A percentile compares a stretch with the other conserved stretches of the same genome.
Evolutionary conservation across 2,113 vertebrate species (phyloP).

Genomic region (Vicugna pacos): DNA sequence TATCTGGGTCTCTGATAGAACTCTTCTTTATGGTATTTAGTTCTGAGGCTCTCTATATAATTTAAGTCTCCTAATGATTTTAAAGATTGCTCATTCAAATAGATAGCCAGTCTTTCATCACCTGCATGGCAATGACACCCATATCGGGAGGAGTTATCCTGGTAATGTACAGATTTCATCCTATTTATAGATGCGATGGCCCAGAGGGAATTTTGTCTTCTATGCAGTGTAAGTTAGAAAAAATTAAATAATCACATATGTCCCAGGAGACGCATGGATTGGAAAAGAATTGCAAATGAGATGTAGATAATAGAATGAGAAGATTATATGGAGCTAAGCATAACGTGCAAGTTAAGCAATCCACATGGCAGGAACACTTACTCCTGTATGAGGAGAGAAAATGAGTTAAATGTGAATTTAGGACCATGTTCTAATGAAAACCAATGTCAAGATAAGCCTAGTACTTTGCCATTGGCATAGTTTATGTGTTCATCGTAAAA

Average conservation of each 20-base stretch:
- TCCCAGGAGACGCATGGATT: neutral
- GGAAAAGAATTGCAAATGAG: constrained; percentile 35
- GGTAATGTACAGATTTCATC: neutral
- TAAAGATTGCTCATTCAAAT: neutral
- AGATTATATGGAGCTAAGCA: neutral
- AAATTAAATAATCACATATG: constrained; percentile 5
- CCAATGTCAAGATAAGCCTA: neutral
- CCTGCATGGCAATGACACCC: neutral
- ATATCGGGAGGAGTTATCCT: neutral
- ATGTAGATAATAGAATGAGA: constrained; percentile 23
- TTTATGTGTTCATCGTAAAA: constrained; percentile 40
- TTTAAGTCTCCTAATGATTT: neutral
- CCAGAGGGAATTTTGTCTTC: neutral
- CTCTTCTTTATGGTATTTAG: neutral
- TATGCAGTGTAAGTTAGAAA: neutral
- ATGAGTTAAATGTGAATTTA: constrained; percentile 53
- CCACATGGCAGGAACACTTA: neutral
- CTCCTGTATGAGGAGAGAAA: constrained; percentile 14
- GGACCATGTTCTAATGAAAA: constrained; percentile 27
- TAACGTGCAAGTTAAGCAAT: neutral
- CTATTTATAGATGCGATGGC: neutral
- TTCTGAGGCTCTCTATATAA: neutral
- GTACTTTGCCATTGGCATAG: neutral
- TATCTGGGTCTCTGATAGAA: neutral
- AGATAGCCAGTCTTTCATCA: neutral